Conservation (phyloP, 2,113 vertebrate species). For the Australoheros scitulus region DNA sequence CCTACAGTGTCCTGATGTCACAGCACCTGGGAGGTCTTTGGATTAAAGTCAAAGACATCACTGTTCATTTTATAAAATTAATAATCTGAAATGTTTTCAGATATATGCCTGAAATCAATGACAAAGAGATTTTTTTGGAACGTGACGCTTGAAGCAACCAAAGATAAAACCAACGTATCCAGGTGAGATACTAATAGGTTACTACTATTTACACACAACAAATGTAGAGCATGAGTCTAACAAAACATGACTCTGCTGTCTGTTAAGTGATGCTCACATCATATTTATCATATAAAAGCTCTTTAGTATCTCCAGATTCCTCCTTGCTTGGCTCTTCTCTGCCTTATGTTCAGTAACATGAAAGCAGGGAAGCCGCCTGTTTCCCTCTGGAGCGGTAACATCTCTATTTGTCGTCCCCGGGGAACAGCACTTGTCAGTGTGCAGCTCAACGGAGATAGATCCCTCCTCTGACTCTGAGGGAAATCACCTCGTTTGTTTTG, state of each 20-base stretch:
- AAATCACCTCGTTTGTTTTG: slow-evolving; percentile 75
- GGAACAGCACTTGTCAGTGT: slow-evolving; percentile 67
- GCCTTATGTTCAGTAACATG: slow-evolving; percentile 61
- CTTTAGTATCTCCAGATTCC: slow-evolving; percentile 14
- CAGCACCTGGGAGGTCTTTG: background rate
- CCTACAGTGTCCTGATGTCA: background rate
- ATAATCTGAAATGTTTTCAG: background rate
- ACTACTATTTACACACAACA: background rate
- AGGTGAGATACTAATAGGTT: background rate
- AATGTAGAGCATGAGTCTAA: background rate
- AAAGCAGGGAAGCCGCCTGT: slow-evolving; percentile 55
- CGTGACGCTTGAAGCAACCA: background rate
- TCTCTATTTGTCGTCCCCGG: slow-evolving; percentile 76
- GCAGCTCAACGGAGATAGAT: slow-evolving; percentile 58
- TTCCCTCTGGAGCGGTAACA: slow-evolving; percentile 69
- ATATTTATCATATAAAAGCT: slow-evolving; percentile 17
- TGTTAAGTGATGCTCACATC: background rate
- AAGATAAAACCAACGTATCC: background rate
- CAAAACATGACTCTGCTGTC: slow-evolving; percentile 24
- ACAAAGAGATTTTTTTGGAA: background rate
- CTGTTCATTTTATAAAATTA: background rate
- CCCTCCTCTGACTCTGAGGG: slow-evolving; percentile 60
- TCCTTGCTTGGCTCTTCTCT: slow-evolving; percentile 6
- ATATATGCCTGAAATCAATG: background rate
- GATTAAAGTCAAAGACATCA: background rate